Conservation (phyloP, 1,140 invertebrate species). For the Elysia chlorotica region DNA sequence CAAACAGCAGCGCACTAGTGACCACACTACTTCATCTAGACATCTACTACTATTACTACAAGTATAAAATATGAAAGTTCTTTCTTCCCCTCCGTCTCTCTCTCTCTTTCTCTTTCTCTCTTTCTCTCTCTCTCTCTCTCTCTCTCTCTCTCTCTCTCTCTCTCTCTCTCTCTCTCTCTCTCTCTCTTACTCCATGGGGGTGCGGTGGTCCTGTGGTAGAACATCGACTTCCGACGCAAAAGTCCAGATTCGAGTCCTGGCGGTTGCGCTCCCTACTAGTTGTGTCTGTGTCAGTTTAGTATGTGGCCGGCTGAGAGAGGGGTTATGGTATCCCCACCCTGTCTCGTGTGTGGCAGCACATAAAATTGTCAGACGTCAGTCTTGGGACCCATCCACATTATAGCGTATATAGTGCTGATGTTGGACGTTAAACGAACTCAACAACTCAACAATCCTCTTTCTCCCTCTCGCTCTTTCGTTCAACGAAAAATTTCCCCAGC, state of each 20-base stretch:
- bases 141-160: not conserved
- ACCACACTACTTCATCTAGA: constrained; percentile 7
- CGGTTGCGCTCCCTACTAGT: not conserved
- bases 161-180: not conserved
- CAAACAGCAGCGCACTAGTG: constrained; percentile 15
- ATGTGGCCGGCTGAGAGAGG: too few relatives aligned
- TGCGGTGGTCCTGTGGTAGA: not conserved
- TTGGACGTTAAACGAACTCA: too few relatives aligned
- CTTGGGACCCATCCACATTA: too few relatives aligned
- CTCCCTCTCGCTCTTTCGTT: too few relatives aligned
- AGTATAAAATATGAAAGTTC: not conserved
- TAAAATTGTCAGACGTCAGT: too few relatives aligned
- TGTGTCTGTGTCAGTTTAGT: not conserved
- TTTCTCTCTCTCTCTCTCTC: not conserved
- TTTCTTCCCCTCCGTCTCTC: not conserved
- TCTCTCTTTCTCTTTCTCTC: not conserved
- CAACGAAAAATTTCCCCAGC: too few relatives aligned
- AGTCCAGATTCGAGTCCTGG: not conserved
- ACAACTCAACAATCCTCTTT: too few relatives aligned
- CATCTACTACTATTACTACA: too few relatives aligned
- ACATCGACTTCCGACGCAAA: not conserved
- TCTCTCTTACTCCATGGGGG: not conserved
- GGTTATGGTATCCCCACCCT: too few relatives aligned
- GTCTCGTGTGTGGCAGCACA: too few relatives aligned
- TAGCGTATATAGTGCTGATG: too few relatives aligned